These are phyloP conservation scores for Ramphastos sulfuratus DNA, from an alignment of 2,113 vertebrate genomes.

Conservation along the genomic window DNA sequence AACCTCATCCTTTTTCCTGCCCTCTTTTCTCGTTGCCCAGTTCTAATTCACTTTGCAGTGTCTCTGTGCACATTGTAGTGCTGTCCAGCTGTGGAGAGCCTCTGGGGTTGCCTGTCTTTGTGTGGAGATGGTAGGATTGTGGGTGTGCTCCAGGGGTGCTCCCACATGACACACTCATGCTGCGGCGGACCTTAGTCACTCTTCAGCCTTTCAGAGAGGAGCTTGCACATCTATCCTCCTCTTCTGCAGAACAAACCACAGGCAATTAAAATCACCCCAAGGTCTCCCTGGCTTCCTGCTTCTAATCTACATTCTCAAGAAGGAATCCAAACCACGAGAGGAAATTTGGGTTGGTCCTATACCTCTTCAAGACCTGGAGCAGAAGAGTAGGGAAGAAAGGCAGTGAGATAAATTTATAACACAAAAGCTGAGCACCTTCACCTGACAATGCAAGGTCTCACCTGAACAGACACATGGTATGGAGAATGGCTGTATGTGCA, in stretches of 20 bases:
- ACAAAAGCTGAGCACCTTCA: not conserved
- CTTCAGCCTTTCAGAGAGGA: not conserved
- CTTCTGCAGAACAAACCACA: slow-evolving; percentile 1
- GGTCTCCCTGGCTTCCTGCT: slow-evolving; percentile 19
- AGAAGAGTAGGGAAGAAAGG: not conserved
- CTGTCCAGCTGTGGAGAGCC: not conserved
- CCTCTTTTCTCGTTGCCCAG: not conserved
- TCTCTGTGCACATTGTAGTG: not conserved
- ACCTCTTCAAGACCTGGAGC: not conserved
- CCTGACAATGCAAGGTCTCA: slow-evolving; percentile 17
- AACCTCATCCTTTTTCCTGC: not conserved
- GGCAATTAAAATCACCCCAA: slow-evolving; percentile 31
- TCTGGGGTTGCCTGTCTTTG: not conserved
- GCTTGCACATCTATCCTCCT: not conserved
- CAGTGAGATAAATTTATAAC: slow-evolving; percentile 3
- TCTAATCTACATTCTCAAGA: slow-evolving; percentile 29
- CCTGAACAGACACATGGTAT: not conserved
- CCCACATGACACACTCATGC: not conserved
- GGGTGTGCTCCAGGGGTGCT: not conserved
- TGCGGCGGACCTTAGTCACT: not conserved
- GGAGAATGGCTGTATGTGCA: not conserved
- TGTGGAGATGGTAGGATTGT: not conserved
- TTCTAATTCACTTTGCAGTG: not conserved
- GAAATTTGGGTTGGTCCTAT: not conserved
- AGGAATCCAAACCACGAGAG: not conserved